Evolutionary conservation across 2,888 invertebrate species (phyloP), one percentile per base, ranked within the genome.

Genomic region (Bellardia bayeri): DNA sequence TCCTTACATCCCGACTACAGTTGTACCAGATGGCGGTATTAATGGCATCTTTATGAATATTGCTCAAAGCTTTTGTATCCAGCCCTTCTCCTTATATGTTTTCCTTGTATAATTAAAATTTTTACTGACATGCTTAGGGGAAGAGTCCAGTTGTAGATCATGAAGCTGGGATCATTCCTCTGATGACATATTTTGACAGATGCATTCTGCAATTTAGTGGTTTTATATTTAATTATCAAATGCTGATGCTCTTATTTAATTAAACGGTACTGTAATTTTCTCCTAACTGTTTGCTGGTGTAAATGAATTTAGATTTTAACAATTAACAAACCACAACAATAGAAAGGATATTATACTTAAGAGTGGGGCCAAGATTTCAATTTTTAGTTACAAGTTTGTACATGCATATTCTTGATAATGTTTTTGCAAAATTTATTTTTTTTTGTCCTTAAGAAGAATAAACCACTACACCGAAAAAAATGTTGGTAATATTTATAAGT

Each of bases 221-320:
- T 37, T 37, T 37, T 37, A 37, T 5, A 37, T 5, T 37, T 5
- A 37, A 6, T 33, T 33, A 33, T 33, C 45, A 9, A 45, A 2
- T 13, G 13, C 6, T 56, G 9, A 23, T 72, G 33, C 49, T 9
- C 16, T n/a, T 3, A 9, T 37, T 40, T 33, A 33, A 75, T 63
- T 63, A 3, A 11, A 7, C 11, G 9, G 1, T 4, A 75, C 45
- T 75, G 30, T 63, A 33, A 51, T 9, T 45, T 30, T 3, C 7
- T 16, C 7, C 2, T 33, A 33, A 4, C 56, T 66, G 30, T 33
- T 54, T 66, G 54, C 33, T 64, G 45, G 56, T 66, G 42, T 81
- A 56, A 72, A 76, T 64, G 49, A 76, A 64, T 76, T 76, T 63
- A 64, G 33, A 66, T 81, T 45, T 66, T 9, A 64, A 81, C 81